Base-by-base conservation (phyloP, 2,113 vertebrate species). In the Nesoenas mayeri region DNA sequence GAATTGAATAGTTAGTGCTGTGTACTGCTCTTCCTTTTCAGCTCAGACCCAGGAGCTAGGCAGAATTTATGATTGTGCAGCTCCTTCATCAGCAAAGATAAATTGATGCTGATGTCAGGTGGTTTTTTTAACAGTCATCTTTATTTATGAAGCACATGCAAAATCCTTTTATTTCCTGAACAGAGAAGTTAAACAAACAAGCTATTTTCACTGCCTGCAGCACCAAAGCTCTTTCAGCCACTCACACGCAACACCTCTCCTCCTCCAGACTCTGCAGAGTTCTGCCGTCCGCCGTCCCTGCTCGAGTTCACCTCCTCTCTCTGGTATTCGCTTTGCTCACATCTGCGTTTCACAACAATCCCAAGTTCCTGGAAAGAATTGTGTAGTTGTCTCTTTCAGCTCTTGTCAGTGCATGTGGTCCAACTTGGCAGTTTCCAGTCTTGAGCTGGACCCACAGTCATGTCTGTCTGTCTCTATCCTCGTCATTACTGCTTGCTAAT, bases 1-100 rank as follows among this genome's bases (percentile, higher is more conserved):
- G 77, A 88, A 48, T 40, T 73, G 92, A 81, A 79, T 51, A 53
- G 48, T 58, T 86, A 79, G 73, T 94, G 95, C 93, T 96, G 84
- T 60, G 70, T 61, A 13, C n/a, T 84, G 89, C 74, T 79, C 91
- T 95, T 93, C 77, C 60, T 69, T 92, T 97, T 78, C 87, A 71
- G 3, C 51, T 56, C 47, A 57, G 80, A 81, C 19, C 29, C 69
- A 79, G 92, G 81, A 92, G 56, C 91, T 60, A 56, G 79, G 82
- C 77, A 89, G 77, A 85, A 86, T 78, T 74, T 58, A 15, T 58
- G 75, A 81, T 31, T 78, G 34, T 86, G 83, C 71, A 85, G 57
- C 71, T 85, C 66, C 92, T 89, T 73, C 42, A n/a, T 19, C 66
- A 26, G 13, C 71, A 83, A 47, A 91, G 82, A 65, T 58, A 71